Evolutionary conservation across 92 coral and sea anemone genomes (phyloP), one percentile per base, ranked within the genome.

Genomic region (Phymanthus crucifer): DNA sequence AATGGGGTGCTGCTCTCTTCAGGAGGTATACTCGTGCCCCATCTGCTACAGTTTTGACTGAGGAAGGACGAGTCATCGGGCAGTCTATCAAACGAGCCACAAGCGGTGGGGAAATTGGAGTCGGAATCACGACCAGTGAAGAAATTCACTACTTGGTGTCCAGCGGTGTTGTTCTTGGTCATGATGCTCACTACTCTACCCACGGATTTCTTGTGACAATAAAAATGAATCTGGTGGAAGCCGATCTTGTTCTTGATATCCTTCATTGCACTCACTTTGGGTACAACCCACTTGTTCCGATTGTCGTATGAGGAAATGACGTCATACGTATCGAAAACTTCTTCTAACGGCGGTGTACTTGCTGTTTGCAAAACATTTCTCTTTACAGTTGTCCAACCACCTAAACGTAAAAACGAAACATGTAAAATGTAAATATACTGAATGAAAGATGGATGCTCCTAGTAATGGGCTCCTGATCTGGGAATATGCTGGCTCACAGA

Each of bases 91-190:
- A 54, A 54, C 27, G 64, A 54, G 64, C 27, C 64, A 23, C 64
- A 54, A 19, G 64, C 27, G 64, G 64, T 18, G 27, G 64, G 64
- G 3, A 54, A 54, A 54, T 19, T 27, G 19, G 64, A 54, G 64
- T 4, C 64, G 19, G 27, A 9, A 0, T 1, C 10, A 19, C 10
- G 23, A 8, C 8, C 27, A 7, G 64, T 54, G n/a, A 54, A 54
- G 64, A 1, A 21, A 54, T 27, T 54, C 11, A 54, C 64, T 54
- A 54, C 64, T 19, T 0, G 26, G 19, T 54, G 64, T 19, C 64
- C 64, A 54, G 31, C 64, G 64, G 64, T 54, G 29, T 54, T 54
- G 26, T 54, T 54, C 64, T 54, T 54, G 64, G 64, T 54, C 64
- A 54, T 54, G 29, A 54, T 54, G 29, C 64, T 54, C 64, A 54